phyloP scores from a whole-genome alignment of 2,888 invertebrate genomes.

The Hirtodrosophila cameraria region DNA sequence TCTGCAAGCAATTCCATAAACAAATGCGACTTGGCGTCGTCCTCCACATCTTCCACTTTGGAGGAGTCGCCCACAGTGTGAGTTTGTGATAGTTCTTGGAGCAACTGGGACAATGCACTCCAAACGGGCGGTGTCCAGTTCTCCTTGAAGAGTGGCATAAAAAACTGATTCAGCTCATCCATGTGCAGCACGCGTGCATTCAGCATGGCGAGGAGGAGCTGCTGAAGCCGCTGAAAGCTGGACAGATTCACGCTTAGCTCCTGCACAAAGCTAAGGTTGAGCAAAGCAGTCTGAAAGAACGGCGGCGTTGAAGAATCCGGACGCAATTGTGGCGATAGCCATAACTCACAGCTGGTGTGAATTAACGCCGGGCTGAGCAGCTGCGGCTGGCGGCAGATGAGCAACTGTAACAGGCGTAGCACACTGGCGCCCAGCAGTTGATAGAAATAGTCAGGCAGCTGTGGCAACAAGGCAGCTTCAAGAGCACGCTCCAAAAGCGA shows the following conservation, averaged over 20 bases:
- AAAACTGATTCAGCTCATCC: slow-evolving; percentile 87
- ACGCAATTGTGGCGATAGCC: slow-evolving; percentile 40
- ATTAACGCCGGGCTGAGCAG: slow-evolving; percentile 66
- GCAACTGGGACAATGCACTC: slow-evolving; percentile 69
- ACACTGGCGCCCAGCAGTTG: slow-evolving; percentile 69
- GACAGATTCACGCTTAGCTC: slow-evolving; percentile 56
- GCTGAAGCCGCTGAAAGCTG: slow-evolving; percentile 84
- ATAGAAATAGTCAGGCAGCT: slow-evolving; percentile 78
- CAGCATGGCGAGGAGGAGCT: slow-evolving; percentile 85
- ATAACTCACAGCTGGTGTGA: slow-evolving; percentile 55
- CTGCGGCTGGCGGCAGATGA: slow-evolving; percentile 71
- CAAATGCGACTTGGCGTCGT: slow-evolving; percentile 79
- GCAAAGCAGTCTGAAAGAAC: too few relatives aligned
- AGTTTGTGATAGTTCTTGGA: slow-evolving; percentile 65
- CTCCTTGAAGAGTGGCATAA: slow-evolving; percentile 88
- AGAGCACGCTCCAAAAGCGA: slow-evolving; percentile 57
- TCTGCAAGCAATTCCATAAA: slow-evolving; percentile 84
- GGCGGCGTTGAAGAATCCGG: slow-evolving; percentile 61
- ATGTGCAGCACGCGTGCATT: slow-evolving; percentile 86
- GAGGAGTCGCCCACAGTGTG: slow-evolving; percentile 2
- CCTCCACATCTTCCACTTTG: slow-evolving; percentile 61
- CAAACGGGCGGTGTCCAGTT: slow-evolving; percentile 86
- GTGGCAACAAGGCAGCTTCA: slow-evolving; percentile 58
- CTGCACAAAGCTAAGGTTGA: slow-evolving; percentile 72
- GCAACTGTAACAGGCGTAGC: slow-evolving; percentile 78